Evolutionary conservation across 2,888 invertebrate genomes (phyloP).

Genomic region (Heliothis peltigera): DNA sequence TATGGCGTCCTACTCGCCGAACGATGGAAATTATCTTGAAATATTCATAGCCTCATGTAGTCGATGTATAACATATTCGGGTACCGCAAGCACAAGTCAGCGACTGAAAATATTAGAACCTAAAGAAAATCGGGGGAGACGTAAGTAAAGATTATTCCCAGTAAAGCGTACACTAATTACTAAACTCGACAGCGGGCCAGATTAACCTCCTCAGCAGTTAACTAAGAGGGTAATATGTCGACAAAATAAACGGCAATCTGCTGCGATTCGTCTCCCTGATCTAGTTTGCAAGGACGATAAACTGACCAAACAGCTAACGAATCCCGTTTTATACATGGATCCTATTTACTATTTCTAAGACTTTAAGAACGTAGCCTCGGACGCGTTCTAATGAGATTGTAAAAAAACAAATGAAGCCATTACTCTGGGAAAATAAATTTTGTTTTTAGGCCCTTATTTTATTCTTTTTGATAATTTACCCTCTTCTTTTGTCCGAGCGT

Average conservation of each 20-base stretch:
- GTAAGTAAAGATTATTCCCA: conserved; percentile 64
- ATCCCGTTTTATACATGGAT: conserved; percentile 40
- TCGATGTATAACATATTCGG: not conserved
- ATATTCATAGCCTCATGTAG: conserved; percentile 44
- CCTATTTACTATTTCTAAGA: conserved; percentile 47
- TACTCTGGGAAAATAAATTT: conserved; percentile 24
- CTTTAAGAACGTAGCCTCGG: conserved; percentile 34
- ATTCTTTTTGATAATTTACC: not conserved
- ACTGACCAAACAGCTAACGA: conserved; percentile 58
- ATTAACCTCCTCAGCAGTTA: conserved; percentile 71
- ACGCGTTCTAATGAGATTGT: conserved; percentile 15
- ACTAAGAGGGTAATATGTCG: conserved; percentile 69
- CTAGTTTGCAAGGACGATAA: conserved; percentile 54
- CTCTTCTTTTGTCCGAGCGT: not conserved
- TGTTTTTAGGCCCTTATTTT: not conserved
- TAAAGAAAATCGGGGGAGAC: conserved; percentile 38
- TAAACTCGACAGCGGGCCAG: conserved; percentile 62
- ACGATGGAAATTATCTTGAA: conserved; percentile 45
- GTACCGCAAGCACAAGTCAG: not conserved
- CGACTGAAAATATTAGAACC: conserved; percentile 34
- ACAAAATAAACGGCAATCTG: conserved; percentile 69
- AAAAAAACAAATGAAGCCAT: conserved; percentile 17
- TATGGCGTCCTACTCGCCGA: conserved; percentile 25
- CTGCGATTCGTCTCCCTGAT: conserved; percentile 63
- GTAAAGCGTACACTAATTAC: conserved; percentile 69